Base-by-base conservation (phyloP, 2,888 invertebrate genomes). In the Salticus scenicus region DNA sequence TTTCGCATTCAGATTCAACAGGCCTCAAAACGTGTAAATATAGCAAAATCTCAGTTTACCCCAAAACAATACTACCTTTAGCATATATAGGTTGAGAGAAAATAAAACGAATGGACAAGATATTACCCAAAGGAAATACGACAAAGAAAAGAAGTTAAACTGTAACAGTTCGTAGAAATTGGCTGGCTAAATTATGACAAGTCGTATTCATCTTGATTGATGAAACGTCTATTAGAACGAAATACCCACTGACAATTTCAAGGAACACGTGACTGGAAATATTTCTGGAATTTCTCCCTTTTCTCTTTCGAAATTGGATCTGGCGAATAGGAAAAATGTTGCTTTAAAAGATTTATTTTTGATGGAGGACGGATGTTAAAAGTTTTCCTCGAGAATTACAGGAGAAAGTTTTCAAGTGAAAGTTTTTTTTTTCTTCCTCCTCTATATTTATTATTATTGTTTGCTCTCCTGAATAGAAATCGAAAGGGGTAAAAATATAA, bases 171-270 rank as follows among this genome's bases (percentile, higher is more conserved):
- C 30, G 57, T 30, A 57, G 30, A 77, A 78, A 78, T 84, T 83
- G 83, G 72, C 73, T 63, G 24, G 72, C 77, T 24, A 73, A 73
- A 83, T 69, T 84, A 84, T 84, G 83, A 84, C 83, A 84, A 84
- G 71, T 64, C 28, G 72, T 84, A 72, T 77, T 84, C 83, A 77
- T 74, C 72, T 63, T 84, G 83, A 84, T 84, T 84, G 83, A 84
- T 84, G 83, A 84, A 84, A 72, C 83, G 83, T 57, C 76, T 73
- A 84, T 84, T 84, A 84, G 73, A 84, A 66, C 64, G 75, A 64
- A 41, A 33, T 12, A 24, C 20, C 69, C 82, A 78, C 77, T 84
- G 83, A 84, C 83, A 77, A 83, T 83, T 78, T 69, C 51, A 7
- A 30, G 47, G 64, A 33, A 37, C 47, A 72, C 83, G 83, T 84